Percentiles rank a stretch among this genome's conserved stretches.
These are phyloP conservation scores for Diadumene lineata DNA, from an alignment of 92 coral and sea anemone genomes.

Conservation along the genomic window DNA sequence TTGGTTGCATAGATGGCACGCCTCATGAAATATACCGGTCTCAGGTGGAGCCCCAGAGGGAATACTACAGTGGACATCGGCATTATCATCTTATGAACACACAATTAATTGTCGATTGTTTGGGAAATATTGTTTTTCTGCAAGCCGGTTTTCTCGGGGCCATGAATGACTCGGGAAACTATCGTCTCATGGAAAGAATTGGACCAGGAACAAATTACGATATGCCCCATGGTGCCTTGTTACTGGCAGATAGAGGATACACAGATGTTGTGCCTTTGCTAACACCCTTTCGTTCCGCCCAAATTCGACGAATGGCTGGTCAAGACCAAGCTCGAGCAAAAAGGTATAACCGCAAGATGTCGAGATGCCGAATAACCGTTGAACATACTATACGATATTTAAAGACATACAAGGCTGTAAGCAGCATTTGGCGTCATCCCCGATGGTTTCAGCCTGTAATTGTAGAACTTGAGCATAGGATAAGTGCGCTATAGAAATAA, in stretches of 20 bases:
- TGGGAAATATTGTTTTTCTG: slow-evolving; percentile 37
- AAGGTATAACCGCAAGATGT: slow-evolving; percentile 27
- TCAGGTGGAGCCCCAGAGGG: slow-evolving; percentile 34
- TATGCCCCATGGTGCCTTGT: background rate
- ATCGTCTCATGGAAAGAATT: slow-evolving; percentile 13
- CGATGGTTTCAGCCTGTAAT: slow-evolving; percentile 36
- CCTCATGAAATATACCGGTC: slow-evolving; percentile 38
- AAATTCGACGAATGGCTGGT: background rate
- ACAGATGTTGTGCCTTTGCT: background rate
- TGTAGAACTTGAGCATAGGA: no score
- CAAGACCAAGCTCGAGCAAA: slow-evolving; percentile 16
- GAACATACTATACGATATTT: slow-evolving; percentile 23
- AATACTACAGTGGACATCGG: slow-evolving; percentile 30
- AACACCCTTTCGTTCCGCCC: background rate
- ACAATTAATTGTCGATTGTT: slow-evolving; percentile 23
- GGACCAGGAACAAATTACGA: background rate
- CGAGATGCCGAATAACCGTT: slow-evolving; percentile 14
- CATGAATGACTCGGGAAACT: slow-evolving; percentile 19
- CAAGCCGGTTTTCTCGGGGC: slow-evolving; percentile 39
- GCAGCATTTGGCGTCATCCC: slow-evolving; percentile 36
- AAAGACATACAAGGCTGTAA: slow-evolving; percentile 22
- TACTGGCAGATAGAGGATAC: background rate
- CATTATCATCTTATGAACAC: slow-evolving; percentile 34
- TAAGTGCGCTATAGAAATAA: no score
- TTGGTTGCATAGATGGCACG: slow-evolving; percentile 43